Conservation (phyloP, 92 coral and sea anemone genomes). For the Parazoanthus swiftii region DNA sequence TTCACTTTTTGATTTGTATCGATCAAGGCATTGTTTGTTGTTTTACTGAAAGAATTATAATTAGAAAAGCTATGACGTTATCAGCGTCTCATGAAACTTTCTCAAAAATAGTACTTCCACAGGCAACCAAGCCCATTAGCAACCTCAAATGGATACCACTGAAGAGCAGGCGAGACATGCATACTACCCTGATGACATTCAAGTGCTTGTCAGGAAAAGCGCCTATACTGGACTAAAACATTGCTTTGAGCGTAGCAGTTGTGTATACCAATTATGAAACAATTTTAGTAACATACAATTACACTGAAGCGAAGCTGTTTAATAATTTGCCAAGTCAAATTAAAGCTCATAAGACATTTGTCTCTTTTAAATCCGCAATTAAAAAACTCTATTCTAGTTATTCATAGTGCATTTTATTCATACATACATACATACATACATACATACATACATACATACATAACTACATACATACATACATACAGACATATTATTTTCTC, state of each 20-base stretch:
- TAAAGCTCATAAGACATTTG: background rate
- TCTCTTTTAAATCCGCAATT: no score
- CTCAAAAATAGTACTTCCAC: background rate
- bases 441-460: no score
- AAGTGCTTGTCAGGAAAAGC: background rate
- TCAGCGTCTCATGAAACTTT: no score
- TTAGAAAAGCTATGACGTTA: no score
- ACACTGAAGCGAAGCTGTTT: background rate
- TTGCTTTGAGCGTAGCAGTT: background rate
- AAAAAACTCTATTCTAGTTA: no score
- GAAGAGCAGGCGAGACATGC: background rate
- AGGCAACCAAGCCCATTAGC: background rate
- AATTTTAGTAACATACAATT: background rate
- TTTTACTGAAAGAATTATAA: no score
- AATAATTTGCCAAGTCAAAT: background rate
- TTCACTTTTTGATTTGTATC: no score
- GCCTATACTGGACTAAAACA: background rate
- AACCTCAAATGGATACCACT: background rate
- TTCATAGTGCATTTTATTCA: no score
- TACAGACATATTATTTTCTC: no score
- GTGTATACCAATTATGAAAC: background rate
- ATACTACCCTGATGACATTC: background rate
- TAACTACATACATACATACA: no score
- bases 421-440: no score
- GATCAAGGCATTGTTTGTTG: no score